phyloP scores from a whole-genome alignment of 1,140 invertebrate species.

The Caenorhabditis latens region DNA sequence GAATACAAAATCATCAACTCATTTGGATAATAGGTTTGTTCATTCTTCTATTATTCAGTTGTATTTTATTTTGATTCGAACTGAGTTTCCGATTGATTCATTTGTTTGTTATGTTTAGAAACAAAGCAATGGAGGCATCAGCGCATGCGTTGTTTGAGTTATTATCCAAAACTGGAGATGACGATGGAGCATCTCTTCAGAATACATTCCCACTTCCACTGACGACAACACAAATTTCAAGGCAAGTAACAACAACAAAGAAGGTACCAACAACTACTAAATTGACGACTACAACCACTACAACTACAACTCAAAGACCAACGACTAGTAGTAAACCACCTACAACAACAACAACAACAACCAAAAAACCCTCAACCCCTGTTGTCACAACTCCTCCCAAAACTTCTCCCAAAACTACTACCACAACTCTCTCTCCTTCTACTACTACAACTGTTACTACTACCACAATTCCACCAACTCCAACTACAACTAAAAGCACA shows the following conservation, averaged over 20 bases:
- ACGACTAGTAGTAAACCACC: conserved; percentile 56
- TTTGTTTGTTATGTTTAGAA: conserved; percentile 46
- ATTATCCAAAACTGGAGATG: conserved; percentile 57
- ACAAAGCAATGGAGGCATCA: conserved; percentile 61
- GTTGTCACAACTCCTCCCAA: background rate
- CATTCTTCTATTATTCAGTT: background rate
- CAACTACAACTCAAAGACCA: conserved; percentile 65
- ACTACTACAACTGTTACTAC: conserved; percentile 59
- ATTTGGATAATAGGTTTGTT: conserved; percentile 33
- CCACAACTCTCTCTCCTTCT: background rate
- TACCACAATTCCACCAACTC: conserved; percentile 47
- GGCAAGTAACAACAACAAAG: conserved; percentile 44
- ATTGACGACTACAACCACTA: conserved; percentile 52
- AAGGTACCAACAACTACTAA: conserved; percentile 11
- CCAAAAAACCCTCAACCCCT: conserved; percentile 31
- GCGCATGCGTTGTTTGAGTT: conserved; percentile 66
- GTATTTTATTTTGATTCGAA: conserved; percentile 10
- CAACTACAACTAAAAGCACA: conserved; percentile 35
- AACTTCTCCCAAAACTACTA: background rate
- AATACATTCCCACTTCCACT: conserved; percentile 68
- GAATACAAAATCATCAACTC: conserved; percentile 44
- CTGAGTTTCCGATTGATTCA: conserved; percentile 4
- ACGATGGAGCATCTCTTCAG: conserved; percentile 45
- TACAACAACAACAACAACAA: conserved; percentile 61
- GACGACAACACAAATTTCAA: conserved; percentile 55